Evolutionary conservation across 2,113 vertebrate species (phyloP), one percentile per base, ranked within the genome.

Genomic region (Sterna hirundo): DNA sequence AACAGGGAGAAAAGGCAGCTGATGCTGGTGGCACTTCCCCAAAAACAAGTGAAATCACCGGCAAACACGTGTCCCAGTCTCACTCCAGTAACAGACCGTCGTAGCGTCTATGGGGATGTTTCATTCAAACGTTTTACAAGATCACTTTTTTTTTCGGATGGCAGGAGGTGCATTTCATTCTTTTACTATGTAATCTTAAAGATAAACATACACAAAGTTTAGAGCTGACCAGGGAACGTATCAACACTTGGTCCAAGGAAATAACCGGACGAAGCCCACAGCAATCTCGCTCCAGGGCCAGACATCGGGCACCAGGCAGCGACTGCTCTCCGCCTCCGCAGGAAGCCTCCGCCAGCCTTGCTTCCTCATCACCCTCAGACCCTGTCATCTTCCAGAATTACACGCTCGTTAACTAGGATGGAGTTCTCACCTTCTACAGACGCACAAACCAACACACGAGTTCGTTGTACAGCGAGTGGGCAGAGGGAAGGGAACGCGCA

Each of bases 51-150:
- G 22, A 17, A 60, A 38, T 17, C 51, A 8, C 49, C 4, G n/a
- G 25, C 23, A 64, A 54, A 54, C 3, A 0, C 2, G 0, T 1
- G 14, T 29, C 54, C 68, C 1, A 0, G 42, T 4, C 64, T 21
- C 40, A 1, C 18, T 3, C 34, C 26, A 1, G 54, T 6, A 23
- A 8, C 26, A 11, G 69, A 3, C 29, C 2, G 0, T 2, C 13
- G 1, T 2, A 6, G 32, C 1, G 0, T 1, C 55, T 17, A 6
- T 0, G 8, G 29, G 2, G 17, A 49, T 5, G 10, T 30, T 65
- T 27, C 66, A 62, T 17, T 47, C 62, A 32, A 13, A 5, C 11
- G 23, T 14, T 76, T n/a, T 16, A 58, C 23, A 15, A 42, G 51
- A 23, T 29, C 17, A 3, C 40, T 55, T 18, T 25, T 7, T 19